phyloP scores from a whole-genome alignment of 2,797 vertebrate species.

The Manis javanica region DNA sequence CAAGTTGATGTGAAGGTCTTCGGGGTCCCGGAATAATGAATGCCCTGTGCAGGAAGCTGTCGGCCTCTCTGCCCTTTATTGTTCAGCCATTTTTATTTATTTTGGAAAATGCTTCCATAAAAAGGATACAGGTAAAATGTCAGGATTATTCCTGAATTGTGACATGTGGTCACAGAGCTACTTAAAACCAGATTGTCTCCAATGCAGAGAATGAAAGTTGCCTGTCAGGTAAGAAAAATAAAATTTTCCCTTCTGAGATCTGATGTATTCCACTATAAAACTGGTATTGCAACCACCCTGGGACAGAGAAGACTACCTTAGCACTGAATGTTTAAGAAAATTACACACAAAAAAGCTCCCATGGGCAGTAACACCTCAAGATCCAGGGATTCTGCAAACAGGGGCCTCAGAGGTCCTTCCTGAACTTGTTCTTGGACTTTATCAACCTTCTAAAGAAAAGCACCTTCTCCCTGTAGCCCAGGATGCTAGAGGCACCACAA shows the following conservation, averaged over 20 bases:
- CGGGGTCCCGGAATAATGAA: neutral
- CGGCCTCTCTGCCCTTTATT: neutral
- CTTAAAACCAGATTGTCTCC: neutral
- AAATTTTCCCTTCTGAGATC: neutral
- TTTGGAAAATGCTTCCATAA: constrained; percentile 42
- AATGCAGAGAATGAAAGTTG: neutral
- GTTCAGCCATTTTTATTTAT: constrained; percentile 10
- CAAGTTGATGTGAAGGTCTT: neutral
- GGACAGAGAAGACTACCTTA: neutral
- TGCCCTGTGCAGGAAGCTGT: neutral
- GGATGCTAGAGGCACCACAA: neutral
- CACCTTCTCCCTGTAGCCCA: neutral
- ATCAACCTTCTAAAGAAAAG: neutral
- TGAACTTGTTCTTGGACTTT: neutral
- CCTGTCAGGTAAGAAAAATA: neutral
- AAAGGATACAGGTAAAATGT: neutral
- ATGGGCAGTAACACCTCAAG: neutral
- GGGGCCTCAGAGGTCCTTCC: neutral
- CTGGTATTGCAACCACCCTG: neutral
- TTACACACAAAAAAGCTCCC: neutral
- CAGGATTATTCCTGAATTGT: constrained; percentile 23
- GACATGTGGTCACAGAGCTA: neutral
- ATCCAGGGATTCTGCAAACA: neutral
- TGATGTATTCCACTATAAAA: neutral
- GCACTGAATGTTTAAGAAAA: neutral